Evolutionary conservation across 1,140 invertebrate genomes (phyloP).

Genomic region (Danaus plexippus): DNA sequence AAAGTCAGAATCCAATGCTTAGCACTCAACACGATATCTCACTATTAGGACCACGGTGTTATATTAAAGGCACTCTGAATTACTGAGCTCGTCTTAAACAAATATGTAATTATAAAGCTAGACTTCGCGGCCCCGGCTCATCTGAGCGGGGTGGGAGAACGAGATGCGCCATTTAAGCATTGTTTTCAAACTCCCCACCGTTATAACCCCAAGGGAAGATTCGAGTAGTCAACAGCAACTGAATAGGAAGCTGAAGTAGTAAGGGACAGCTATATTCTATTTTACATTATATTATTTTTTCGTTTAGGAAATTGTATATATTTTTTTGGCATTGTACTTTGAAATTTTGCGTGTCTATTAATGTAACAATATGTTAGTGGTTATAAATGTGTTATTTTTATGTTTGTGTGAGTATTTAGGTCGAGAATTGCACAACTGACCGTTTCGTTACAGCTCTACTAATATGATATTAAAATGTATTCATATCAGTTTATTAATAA

Average conservation of each 20-base stretch:
- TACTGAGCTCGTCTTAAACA: constrained; percentile 27
- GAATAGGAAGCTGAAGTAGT: background rate
- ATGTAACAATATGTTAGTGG: too few relatives aligned
- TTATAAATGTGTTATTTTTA: too few relatives aligned
- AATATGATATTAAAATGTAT: background rate
- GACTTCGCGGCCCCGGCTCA: constrained; percentile 27
- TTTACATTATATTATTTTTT: too few relatives aligned
- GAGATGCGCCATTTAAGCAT: constrained; percentile 21
- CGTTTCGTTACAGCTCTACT: background rate
- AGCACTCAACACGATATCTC: constrained; percentile 11
- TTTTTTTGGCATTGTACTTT: background rate
- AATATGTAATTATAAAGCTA: constrained; percentile 33
- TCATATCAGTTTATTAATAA: background rate
- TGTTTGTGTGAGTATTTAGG: too few relatives aligned
- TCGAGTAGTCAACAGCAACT: background rate
- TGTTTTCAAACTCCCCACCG: constrained; percentile 21
- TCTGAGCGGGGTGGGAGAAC: constrained; percentile 33
- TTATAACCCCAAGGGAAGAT: constrained; percentile 10
- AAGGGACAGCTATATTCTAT: too few relatives aligned
- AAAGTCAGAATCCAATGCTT: background rate
- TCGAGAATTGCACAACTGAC: too few relatives aligned
- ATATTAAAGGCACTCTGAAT: constrained; percentile 29
- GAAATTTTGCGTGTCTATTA: background rate
- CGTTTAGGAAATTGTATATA: too few relatives aligned
- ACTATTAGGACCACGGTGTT: constrained; percentile 12